Evolutionary conservation across 1,140 invertebrate species (phyloP).

Genomic region (Lethrus apterus): DNA sequence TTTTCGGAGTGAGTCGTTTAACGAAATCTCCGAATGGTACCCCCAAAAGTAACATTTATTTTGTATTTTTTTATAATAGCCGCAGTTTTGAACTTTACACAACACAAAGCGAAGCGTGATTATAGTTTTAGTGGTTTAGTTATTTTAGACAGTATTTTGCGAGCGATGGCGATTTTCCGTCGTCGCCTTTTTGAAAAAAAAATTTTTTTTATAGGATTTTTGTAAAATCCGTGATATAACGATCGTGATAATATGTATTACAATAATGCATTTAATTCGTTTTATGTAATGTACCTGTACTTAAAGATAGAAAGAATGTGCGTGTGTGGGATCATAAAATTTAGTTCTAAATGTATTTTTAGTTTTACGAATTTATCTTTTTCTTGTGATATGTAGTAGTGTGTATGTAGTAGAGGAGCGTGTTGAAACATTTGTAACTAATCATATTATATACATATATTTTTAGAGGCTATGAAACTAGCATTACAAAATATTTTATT

Average conservation of each 20-base stretch:
- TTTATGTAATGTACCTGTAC: not conserved
- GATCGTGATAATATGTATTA: constrained; percentile 8
- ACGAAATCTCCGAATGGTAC: too few relatives aligned
- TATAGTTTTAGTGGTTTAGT: constrained; percentile 4
- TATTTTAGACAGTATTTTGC: constrained; percentile 2
- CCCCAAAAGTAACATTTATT: too few relatives aligned
- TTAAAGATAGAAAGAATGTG: too few relatives aligned
- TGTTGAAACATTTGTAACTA: not conserved
- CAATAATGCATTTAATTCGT: constrained; percentile 1
- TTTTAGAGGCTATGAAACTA: too few relatives aligned
- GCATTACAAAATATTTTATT: too few relatives aligned
- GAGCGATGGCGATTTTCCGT: too few relatives aligned
- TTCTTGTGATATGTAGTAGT: not conserved
- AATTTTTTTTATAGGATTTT: constrained; percentile 15
- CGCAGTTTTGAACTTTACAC: too few relatives aligned
- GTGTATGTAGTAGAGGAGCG: not conserved
- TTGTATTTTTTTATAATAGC: too few relatives aligned
- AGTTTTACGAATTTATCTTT: not conserved
- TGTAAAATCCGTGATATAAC: constrained; percentile 14
- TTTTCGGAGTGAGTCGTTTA: constrained; percentile 6
- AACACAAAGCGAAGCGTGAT: constrained; percentile 11
- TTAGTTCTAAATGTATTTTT: constrained; percentile 4
- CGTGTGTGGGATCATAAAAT: not conserved
- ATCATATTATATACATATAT: not conserved
- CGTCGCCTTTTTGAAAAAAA: too few relatives aligned